Conservation (phyloP, 2,888 invertebrate genomes). For the Rosalia funebris region DNA sequence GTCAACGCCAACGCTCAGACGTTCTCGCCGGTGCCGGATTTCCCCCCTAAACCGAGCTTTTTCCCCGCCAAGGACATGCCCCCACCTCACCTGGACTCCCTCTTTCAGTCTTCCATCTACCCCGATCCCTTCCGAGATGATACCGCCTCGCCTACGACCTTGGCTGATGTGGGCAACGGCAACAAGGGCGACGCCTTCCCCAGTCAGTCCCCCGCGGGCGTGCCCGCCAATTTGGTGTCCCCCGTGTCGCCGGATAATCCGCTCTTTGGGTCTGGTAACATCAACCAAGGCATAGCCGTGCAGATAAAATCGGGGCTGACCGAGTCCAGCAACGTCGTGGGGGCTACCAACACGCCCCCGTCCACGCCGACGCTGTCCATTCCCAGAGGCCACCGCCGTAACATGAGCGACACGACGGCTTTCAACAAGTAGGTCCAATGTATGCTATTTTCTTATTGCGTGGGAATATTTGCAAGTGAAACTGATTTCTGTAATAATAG, state of each 20-base stretch:
- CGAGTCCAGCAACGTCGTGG: slow-evolving; percentile 58
- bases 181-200: slow-evolving; percentile 48
- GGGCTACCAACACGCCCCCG: slow-evolving; percentile 57
- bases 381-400: slow-evolving; percentile 75
- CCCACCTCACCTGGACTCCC: slow-evolving; percentile 68
- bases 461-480: too few species aligned
- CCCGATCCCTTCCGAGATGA: slow-evolving; percentile 78
- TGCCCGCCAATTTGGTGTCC: slow-evolving; percentile 47
- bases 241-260: slow-evolving; percentile 54
- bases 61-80: slow-evolving; percentile 44
- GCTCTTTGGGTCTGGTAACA: slow-evolving; percentile 47
- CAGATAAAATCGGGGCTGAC: slow-evolving; percentile 51
- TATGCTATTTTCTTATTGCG: too few species aligned
- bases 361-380: slow-evolving; percentile 59
- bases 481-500: too few species aligned
- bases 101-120: slow-evolving; percentile 74
- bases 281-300: slow-evolving; percentile 37
- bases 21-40: slow-evolving; percentile 52
- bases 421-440: slow-evolving; percentile 82
- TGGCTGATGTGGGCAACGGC: slow-evolving; percentile 34
- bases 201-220: slow-evolving; percentile 33
- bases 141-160: slow-evolving; percentile 44
- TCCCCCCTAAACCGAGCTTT: slow-evolving; percentile 39
- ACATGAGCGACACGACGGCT: slow-evolving; percentile 86
- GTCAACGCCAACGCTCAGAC: slow-evolving; percentile 44